Conservation (phyloP, 2,797 vertebrate genomes). For the Silurus aristotelis region DNA sequence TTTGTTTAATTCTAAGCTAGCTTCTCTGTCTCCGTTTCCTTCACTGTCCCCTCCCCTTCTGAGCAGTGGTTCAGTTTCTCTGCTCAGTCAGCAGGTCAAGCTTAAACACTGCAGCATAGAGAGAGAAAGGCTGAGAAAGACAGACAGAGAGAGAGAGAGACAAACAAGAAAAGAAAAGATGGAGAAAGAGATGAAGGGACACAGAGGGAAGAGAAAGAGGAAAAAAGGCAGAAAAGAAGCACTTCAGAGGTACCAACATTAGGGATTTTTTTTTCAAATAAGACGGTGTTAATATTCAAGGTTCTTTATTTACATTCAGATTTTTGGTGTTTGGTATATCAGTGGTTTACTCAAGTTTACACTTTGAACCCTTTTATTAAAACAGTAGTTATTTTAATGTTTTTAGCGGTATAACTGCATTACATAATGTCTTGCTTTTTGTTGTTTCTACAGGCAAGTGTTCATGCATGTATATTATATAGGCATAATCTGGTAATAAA, state of each 20-base stretch:
- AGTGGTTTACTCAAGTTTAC: not conserved
- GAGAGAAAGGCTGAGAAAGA: constrained; percentile 32
- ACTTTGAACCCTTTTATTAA: not conserved
- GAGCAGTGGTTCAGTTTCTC: constrained; percentile 65
- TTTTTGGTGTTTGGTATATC: not conserved
- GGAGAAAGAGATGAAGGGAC: constrained; percentile 29
- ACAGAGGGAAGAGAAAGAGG: constrained; percentile 50
- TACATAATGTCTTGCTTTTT: not conserved
- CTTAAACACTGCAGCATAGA: constrained; percentile 66
- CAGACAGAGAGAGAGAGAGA: not conserved
- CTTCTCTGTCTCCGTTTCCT: not conserved
- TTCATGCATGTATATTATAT: not conserved
- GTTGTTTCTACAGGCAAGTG: not conserved
- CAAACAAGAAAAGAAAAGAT: not conserved
- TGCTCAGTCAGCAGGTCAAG: constrained; percentile 76
- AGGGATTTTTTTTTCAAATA: not conserved
- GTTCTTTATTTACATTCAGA: not conserved
- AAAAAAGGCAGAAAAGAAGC: constrained; percentile 10
- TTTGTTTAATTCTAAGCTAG: not conserved
- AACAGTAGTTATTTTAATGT: not conserved
- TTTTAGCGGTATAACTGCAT: not conserved
- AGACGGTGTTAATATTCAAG: not conserved
- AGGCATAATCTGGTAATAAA: not conserved
- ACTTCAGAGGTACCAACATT: constrained; percentile 23
- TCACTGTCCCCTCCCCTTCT: constrained; percentile 3